Conservation (phyloP, 2,888 invertebrate species). For the Tenthredo livida region DNA sequence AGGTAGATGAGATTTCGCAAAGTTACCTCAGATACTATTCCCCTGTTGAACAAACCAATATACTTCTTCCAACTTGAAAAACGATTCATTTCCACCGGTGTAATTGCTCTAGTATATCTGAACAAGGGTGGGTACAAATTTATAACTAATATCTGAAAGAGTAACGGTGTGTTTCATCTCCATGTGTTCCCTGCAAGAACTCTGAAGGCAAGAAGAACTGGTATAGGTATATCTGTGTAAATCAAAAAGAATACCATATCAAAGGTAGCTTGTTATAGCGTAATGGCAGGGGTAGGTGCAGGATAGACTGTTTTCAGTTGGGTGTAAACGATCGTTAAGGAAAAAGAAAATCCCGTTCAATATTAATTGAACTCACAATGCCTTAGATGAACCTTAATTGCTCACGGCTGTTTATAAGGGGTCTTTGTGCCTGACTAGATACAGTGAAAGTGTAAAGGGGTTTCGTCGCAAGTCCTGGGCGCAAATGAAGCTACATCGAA, state of each 20-base stretch:
- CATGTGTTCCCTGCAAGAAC: not conserved
- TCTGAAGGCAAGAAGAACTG: conserved; percentile 16
- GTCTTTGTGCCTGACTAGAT: conserved; percentile 27
- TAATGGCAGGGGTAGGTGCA: not conserved
- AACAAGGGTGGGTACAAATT: not conserved
- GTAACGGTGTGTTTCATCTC: no score
- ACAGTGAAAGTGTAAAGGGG: not conserved
- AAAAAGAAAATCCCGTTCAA: not conserved
- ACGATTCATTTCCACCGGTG: not conserved
- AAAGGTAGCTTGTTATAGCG: not conserved
- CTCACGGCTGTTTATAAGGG: conserved; percentile 23
- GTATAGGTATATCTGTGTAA: not conserved
- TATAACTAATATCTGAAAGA: no score
- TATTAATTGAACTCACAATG: not conserved
- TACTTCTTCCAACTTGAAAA: not conserved
- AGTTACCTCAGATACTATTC: not conserved
- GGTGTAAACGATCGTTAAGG: not conserved
- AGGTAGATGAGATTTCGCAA: conserved; percentile 4
- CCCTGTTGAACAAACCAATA: conserved; percentile 3
- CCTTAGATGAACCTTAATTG: conserved; percentile 10
- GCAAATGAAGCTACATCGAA: conserved; percentile 39
- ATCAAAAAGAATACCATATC: not conserved
- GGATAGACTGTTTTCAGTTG: not conserved
- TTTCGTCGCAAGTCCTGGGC: not conserved
- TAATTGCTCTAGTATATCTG: not conserved